Percentiles rank a stretch among this genome's conserved stretches.
These are phyloP conservation scores for Hystrix brachyura DNA, from an alignment of 2,113 vertebrate species.

Conservation along the genomic window DNA sequence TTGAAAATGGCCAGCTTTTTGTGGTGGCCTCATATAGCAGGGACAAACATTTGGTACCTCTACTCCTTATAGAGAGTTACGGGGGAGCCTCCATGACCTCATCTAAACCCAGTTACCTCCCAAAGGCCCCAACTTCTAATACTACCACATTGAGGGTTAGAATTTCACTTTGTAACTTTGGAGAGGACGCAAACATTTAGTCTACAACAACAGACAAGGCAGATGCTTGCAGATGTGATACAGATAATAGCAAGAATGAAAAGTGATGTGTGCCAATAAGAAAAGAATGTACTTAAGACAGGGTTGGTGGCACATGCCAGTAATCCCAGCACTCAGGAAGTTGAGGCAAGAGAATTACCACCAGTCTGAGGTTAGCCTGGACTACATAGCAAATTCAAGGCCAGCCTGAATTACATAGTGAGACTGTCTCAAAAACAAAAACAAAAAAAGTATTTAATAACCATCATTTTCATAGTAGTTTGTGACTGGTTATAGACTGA, in stretches of 20 bases:
- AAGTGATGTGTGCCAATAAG: background rate
- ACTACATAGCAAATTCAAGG: background rate
- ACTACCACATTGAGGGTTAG: background rate
- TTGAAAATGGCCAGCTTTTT: background rate
- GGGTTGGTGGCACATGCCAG: background rate
- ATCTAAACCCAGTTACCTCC: background rate
- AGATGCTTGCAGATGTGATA: background rate
- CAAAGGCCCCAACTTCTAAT: background rate
- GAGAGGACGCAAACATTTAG: background rate
- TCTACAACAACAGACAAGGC: background rate
- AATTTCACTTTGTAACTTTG: background rate
- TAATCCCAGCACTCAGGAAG: background rate
- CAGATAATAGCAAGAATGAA: background rate
- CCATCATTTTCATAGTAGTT: background rate
- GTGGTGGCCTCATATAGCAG: background rate
- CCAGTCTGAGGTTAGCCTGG: background rate
- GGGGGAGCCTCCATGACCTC: background rate
- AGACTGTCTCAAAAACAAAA: background rate
- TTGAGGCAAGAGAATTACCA: too few species aligned
- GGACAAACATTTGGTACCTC: background rate
- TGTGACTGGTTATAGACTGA: background rate
- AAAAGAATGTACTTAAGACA: background rate
- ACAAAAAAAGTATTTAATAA: background rate
- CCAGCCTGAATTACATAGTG: background rate
- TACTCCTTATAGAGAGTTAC: background rate